These are phyloP conservation scores for Enteromius anoplus DNA, from an alignment of 2,797 vertebrate genomes.

Conservation along the genomic window DNA sequence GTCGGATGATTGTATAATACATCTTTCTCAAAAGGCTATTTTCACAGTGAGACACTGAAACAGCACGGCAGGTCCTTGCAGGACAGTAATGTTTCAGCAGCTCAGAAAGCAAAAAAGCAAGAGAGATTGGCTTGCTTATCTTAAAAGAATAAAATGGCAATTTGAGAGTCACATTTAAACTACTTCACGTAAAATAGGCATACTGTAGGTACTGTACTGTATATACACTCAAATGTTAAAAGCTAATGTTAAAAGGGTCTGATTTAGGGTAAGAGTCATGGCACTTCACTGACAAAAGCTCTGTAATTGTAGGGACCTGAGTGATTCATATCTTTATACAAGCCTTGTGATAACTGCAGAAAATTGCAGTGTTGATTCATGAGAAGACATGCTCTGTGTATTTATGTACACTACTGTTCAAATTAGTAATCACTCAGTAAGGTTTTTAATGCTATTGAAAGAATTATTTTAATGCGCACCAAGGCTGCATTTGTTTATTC, in stretches of 20 bases:
- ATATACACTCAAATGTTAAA: not conserved
- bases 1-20: conserved; percentile 1
- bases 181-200: not conserved
- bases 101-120: not conserved
- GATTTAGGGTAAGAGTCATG: not conserved
- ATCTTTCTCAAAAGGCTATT: conserved; percentile 16
- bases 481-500: not conserved
- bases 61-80: not conserved
- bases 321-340: not conserved
- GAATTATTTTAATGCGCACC: not conserved
- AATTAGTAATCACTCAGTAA: not conserved
- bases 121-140: conserved; percentile 3
- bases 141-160: not conserved
- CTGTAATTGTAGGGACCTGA: not conserved
- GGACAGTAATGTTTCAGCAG: not conserved
- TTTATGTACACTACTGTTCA: not conserved
- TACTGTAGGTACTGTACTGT: too few relatives aligned
- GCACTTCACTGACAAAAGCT: not conserved
- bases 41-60: not conserved
- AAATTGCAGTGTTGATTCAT: not conserved
- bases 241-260: not conserved
- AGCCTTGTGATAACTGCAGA: not conserved
- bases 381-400: not conserved
- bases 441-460: too few relatives aligned
- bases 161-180: not conserved